phyloP scores from a whole-genome alignment of 2,888 invertebrate genomes.

The Drosophila macrothrix region DNA sequence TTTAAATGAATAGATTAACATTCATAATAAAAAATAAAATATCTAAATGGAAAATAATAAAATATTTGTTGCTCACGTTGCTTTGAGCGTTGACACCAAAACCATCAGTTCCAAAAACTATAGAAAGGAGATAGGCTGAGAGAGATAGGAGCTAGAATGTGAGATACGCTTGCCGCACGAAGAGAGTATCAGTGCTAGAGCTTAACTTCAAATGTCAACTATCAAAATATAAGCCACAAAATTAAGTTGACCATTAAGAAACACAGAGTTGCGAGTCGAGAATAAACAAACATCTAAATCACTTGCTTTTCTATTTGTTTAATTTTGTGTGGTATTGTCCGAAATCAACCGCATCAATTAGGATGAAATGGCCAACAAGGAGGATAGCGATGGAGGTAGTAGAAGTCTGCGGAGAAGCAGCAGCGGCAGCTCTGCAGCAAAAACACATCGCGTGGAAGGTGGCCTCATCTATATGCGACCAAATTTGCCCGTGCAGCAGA shows the following conservation, averaged over 20 bases:
- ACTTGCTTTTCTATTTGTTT: constrained; percentile 20
- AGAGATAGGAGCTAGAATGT: neutral
- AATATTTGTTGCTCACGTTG: neutral
- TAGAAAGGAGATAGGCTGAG: neutral
- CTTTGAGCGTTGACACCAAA: neutral
- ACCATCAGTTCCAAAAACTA: neutral
- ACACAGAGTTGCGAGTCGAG: constrained; percentile 7
- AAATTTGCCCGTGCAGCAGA: constrained; percentile 85
- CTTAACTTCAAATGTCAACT: constrained; percentile 24
- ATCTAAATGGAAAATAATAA: neutral
- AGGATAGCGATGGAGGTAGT: constrained; percentile 55
- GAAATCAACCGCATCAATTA: constrained; percentile 48
- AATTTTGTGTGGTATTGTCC: constrained; percentile 5
- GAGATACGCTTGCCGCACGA: neutral
- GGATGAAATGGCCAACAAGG: constrained; percentile 64
- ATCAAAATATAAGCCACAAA: constrained; percentile 37
- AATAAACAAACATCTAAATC: constrained; percentile 52
- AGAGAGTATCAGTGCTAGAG: neutral
- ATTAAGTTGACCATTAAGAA: constrained; percentile 25
- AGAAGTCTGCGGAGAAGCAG: constrained; percentile 11
- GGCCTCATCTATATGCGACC: constrained; percentile 86
- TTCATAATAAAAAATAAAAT: neutral
- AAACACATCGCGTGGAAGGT: constrained; percentile 84
- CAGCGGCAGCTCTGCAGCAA: constrained; percentile 46
- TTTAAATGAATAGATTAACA: neutral